Conservation (phyloP, 2,888 invertebrate species). For the Nymphalis polychloros region DNA sequence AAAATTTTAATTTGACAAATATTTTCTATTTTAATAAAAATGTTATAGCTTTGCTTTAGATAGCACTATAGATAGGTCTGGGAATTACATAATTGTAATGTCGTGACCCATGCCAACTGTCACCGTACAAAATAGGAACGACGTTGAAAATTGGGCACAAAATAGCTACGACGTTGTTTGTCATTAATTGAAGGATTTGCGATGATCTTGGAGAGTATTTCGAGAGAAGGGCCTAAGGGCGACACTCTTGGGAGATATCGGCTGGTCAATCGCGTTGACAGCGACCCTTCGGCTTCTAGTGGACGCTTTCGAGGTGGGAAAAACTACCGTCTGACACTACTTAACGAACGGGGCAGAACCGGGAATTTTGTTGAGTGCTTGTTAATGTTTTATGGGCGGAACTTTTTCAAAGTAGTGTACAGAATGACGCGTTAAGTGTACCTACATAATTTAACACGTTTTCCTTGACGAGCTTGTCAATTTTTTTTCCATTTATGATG, state of each 20-base stretch:
- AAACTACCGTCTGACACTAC: slow-evolving; percentile 80
- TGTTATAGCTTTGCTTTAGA: not conserved
- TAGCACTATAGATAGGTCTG: not conserved
- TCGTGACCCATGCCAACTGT: slow-evolving; percentile 71
- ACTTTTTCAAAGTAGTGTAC: slow-evolving; percentile 78
- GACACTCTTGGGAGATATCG: slow-evolving; percentile 77
- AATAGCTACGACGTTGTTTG: slow-evolving; percentile 67
- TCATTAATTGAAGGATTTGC: slow-evolving; percentile 79
- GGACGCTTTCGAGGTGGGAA: slow-evolving; percentile 75
- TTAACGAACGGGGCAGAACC: slow-evolving; percentile 76
- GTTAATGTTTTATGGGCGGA: slow-evolving; percentile 82
- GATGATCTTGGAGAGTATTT: slow-evolving; percentile 72
- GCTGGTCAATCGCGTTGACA: slow-evolving; percentile 78
- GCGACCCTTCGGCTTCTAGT: slow-evolving; percentile 68
- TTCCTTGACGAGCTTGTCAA: slow-evolving; percentile 60
- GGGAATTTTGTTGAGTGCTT: slow-evolving; percentile 81
- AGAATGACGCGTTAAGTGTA: slow-evolving; percentile 79
- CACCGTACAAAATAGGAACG: slow-evolving; percentile 70
- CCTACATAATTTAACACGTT: slow-evolving; percentile 79
- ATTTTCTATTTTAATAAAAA: not conserved
- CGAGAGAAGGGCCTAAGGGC: slow-evolving; percentile 55
- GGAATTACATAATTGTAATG: slow-evolving; percentile 13
- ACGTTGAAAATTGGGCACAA: slow-evolving; percentile 76
- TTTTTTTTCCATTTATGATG: slow-evolving; percentile 49
- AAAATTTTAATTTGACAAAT: too few species aligned